These are phyloP conservation scores for Norana najaformis DNA, from an alignment of 2,888 invertebrate species.

Conservation along the genomic window DNA sequence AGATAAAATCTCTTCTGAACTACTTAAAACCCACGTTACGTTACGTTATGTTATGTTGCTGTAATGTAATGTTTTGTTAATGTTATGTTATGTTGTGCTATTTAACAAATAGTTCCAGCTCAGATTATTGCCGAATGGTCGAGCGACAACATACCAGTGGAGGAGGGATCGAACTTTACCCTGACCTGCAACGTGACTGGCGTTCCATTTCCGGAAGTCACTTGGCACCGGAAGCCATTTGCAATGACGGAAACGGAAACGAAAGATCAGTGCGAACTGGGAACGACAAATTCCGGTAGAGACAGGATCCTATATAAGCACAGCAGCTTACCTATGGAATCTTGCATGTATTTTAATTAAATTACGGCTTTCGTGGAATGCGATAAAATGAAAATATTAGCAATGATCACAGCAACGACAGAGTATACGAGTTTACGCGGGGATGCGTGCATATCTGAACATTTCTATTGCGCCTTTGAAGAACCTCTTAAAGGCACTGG, in stretches of 20 bases:
- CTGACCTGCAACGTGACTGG: slow-evolving; percentile 79
- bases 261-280: not conserved
- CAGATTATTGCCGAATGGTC: slow-evolving; percentile 88
- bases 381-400: not conserved
- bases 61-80: too few species aligned
- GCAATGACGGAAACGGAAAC: not conserved
- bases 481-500: not conserved
- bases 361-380: not conserved
- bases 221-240: slow-evolving; percentile 71
- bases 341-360: not conserved
- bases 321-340: not conserved
- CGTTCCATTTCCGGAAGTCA: slow-evolving; percentile 81
- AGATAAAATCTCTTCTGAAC: not conserved
- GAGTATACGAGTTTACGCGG: too few species aligned
- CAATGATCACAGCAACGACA: too few species aligned
- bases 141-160: slow-evolving; percentile 76
- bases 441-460: too few species aligned
- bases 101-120: slow-evolving; percentile 96
- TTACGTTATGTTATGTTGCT: too few species aligned
- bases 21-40: too few species aligned
- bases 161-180: slow-evolving; percentile 91
- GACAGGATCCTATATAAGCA: not conserved
- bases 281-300: not conserved
- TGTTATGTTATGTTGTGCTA: too few species aligned
- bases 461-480: not conserved